Evolutionary conservation across 2,113 vertebrate genomes (phyloP).

Genomic region (Struthidea cinerea): DNA sequence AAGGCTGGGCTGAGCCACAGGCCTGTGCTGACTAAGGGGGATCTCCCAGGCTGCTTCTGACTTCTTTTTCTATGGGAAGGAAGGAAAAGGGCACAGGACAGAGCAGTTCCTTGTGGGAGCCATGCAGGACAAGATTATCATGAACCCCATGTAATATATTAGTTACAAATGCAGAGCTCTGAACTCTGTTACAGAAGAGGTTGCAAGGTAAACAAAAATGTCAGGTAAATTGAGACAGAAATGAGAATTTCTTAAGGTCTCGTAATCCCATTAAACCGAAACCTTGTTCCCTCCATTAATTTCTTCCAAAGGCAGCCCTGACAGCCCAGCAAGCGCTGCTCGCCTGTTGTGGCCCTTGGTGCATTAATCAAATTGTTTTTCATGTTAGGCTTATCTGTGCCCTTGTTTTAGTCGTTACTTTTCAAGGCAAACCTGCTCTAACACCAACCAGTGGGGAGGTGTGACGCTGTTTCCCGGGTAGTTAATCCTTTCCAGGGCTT

Average conservation of each 20-base stretch:
- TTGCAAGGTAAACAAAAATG: not conserved
- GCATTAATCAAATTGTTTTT: slow-evolving; percentile 26
- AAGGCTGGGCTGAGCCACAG: not conserved
- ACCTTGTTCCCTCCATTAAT: not conserved
- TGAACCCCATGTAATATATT: fast-evolving
- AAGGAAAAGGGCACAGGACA: not conserved
- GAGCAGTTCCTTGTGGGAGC: not conserved
- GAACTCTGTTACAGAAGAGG: not conserved
- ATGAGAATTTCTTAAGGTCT: not conserved
- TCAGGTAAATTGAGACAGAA: not conserved
- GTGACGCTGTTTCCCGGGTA: not conserved
- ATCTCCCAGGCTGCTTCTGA: not conserved
- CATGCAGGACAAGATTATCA: not conserved
- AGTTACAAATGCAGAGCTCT: not conserved
- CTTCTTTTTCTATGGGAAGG: not conserved
- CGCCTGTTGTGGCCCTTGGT: not conserved
- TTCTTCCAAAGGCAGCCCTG: not conserved
- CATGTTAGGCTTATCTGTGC: not conserved
- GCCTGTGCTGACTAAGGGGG: not conserved
- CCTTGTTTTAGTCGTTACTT: not conserved
- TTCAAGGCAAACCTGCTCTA: not conserved
- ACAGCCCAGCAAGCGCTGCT: not conserved
- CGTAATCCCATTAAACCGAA: not conserved
- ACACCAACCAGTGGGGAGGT: fast-evolving
- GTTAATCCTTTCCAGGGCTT: not conserved